Percentiles rank a stretch among this genome's conserved stretches.
Conservation (phyloP, 1,140 invertebrate genomes). For the Drosophila trapezifrons region DNA sequence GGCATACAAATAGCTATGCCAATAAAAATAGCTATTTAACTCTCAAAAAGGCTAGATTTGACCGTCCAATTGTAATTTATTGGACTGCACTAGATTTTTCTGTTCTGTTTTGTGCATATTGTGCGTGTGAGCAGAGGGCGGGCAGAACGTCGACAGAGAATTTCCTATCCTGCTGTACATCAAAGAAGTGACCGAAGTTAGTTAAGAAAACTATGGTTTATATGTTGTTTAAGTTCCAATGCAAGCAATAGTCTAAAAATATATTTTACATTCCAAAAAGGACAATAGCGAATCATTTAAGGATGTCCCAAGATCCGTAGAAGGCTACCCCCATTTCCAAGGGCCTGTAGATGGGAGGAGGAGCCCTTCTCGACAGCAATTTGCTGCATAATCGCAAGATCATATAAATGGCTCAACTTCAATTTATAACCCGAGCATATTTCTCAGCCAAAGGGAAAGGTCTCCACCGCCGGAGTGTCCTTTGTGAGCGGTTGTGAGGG, state of each 20-base stretch:
- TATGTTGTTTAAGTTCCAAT: too few relatives aligned
- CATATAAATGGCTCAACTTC: constrained; percentile 78
- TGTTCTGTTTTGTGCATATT: too few relatives aligned
- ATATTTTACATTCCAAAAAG: background rate
- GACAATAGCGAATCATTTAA: background rate
- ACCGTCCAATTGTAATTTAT: too few relatives aligned
- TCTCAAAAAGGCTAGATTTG: too few relatives aligned
- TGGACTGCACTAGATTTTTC: too few relatives aligned
- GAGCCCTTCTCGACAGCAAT: constrained; percentile 31
- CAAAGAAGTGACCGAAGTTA: too few relatives aligned
- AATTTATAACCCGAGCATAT: constrained; percentile 73
- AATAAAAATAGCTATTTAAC: too few relatives aligned
- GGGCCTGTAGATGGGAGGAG: background rate
- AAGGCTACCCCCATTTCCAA: background rate
- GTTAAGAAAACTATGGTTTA: background rate
- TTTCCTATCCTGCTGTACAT: too few relatives aligned
- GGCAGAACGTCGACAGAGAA: too few relatives aligned
- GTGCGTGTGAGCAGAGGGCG: too few relatives aligned
- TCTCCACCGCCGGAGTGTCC: constrained; percentile 45
- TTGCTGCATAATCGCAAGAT: constrained; percentile 76
- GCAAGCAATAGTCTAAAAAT: background rate
- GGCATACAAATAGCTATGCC: too few relatives aligned
- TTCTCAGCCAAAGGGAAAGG: constrained; percentile 42
- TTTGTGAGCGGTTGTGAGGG: constrained; percentile 39
- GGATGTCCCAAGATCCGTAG: background rate